Base-by-base conservation (phyloP, 2,888 invertebrate genomes). In the Andrena bucephala region DNA sequence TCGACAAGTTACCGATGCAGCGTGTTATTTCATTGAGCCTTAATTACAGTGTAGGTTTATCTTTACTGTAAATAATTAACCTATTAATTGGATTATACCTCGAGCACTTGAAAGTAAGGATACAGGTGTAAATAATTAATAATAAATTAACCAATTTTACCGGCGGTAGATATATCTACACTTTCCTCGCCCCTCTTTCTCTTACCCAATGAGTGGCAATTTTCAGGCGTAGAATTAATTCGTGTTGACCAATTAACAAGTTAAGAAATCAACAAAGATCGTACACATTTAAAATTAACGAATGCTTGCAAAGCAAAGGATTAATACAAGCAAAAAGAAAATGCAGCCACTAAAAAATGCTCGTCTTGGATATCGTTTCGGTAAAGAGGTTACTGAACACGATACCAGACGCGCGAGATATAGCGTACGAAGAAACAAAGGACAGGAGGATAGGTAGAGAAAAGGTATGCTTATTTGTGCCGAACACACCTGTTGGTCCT, bases 401-500 rank as follows among this genome's bases (percentile, higher is more conserved):
- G 71, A 54, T 54, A n/a, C 68, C 20, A 52, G 24, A 50, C 27
- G 13, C 57, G 16, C 0, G 1, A 8, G 31, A 16, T 36, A 8
- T 8, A 48, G 31, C 6, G 27, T 20, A 60, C 24, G 24, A 67
- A 62, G 33, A 54, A 16, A 57, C 57, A 57, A 57, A 62, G 33
- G 33, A 31, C n/a, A 57, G 59, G 66, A 62, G 60, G 59, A 50
- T 2, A 36, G 50, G 50, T 27, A 36, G 42, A 54, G 33, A 74
- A 81, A 71, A 79, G 73, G 27, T 60, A 70, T 50, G 62, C 42
- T 77, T 82, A 81, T 70, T 71, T 52, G 50, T 27, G 59, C 62
- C 62, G 65, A 81, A 90, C 87, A 76, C 85, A 93, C 93, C 92
- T 92, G 92, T 89, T 91, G 91, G 88, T 92, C 92, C 67, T 90